phyloP scores from a whole-genome alignment of 2,113 vertebrate species.

The Xyrauchen texanus region DNA sequence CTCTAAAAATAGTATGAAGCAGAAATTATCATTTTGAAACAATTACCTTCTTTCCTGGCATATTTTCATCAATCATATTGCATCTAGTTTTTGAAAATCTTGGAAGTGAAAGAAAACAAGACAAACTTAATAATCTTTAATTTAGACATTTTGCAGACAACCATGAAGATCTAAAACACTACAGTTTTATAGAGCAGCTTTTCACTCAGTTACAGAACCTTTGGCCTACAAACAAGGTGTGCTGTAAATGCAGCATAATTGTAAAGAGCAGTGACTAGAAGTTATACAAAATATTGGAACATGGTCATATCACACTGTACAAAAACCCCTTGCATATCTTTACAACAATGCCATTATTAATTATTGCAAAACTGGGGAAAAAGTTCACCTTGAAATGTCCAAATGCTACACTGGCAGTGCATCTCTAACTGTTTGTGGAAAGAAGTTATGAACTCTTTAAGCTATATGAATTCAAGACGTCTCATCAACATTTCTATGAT shows the following conservation, averaged over 20 bases:
- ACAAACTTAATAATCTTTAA: not conserved
- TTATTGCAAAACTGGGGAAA: not conserved
- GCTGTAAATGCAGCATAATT: not conserved
- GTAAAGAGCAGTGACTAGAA: not conserved
- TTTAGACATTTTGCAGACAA: constrained; percentile 10
- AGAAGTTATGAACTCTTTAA: not conserved
- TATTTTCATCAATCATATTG: too few species aligned
- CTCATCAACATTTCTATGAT: not conserved
- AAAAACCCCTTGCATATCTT: constrained; percentile 6
- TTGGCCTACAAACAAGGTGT: not conserved
- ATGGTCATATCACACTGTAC: too few species aligned
- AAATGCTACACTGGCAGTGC: not conserved
- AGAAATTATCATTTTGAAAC: too few species aligned
- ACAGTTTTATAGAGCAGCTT: constrained; percentile 16
- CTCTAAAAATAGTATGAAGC: too few species aligned
- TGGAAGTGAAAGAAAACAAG: too few species aligned
- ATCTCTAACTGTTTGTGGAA: not conserved
- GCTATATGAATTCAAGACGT: not conserved
- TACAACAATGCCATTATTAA: constrained; percentile 3
- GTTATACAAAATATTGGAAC: constrained; percentile 16
- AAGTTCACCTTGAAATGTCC: too few species aligned
- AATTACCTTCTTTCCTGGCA: too few species aligned
- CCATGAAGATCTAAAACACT: not conserved
- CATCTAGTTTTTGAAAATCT: too few species aligned
- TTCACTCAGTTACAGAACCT: not conserved